A percentile compares a stretch with the other conserved stretches of the same genome.
phyloP scores from a whole-genome alignment of 35 echinoderm and acorn worm genomes.

The Amphiura filiformis region DNA sequence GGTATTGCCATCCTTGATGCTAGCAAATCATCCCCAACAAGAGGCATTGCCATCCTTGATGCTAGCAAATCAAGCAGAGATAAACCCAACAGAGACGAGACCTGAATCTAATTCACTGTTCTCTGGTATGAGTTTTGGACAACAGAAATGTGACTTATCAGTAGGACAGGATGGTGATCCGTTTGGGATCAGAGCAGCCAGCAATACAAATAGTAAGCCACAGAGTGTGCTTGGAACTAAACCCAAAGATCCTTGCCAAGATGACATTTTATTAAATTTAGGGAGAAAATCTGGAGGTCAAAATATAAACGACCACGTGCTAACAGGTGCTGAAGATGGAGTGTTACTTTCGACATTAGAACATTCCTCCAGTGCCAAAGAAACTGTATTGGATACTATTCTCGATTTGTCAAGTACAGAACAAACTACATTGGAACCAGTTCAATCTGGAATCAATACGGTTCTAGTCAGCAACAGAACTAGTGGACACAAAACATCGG shows the following conservation, averaged over 20 bases:
- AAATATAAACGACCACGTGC: too few relatives aligned
- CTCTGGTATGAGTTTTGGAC: background rate
- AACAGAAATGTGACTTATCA: background rate
- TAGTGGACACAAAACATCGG: too few relatives aligned
- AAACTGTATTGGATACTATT: background rate
- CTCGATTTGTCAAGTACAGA: constrained; percentile 1
- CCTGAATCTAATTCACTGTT: background rate
- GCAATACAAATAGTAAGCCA: too few relatives aligned
- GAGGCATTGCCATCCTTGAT: background rate
- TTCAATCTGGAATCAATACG: too few relatives aligned
- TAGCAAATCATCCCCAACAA: background rate
- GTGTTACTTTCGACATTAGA: too few relatives aligned
- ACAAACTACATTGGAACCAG: background rate
- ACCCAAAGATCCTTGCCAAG: too few relatives aligned
- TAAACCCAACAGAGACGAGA: background rate
- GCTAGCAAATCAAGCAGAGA: background rate
- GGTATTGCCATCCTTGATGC: background rate
- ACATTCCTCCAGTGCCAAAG: background rate
- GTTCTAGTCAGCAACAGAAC: too few relatives aligned
- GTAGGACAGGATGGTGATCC: background rate
- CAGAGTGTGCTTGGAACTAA: too few relatives aligned
- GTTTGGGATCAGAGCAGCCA: background rate
- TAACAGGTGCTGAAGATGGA: too few relatives aligned
- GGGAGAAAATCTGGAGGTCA: too few relatives aligned
- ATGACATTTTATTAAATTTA: too few relatives aligned